Evolutionary conservation across 1,140 invertebrate genomes (phyloP), one percentile per base, ranked within the genome.

Genomic region (Argopecten irradians): DNA sequence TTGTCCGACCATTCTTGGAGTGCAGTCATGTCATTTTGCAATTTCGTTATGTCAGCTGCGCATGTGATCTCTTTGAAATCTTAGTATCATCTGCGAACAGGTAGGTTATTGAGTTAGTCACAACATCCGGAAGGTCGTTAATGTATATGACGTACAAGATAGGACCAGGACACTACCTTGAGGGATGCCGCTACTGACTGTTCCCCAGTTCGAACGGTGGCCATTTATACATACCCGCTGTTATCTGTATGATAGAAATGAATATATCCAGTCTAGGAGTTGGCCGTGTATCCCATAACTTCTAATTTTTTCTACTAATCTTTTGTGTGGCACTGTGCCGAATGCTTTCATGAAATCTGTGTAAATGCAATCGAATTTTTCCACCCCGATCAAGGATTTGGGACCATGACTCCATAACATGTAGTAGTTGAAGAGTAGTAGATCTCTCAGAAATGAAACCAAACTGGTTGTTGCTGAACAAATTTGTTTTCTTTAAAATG

Each of bases 241-340:
- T 46, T 46, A 19, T 14, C 43, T 46, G 1, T 19, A 11, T 2
- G 9, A 16, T 11, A 14, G 22, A 19, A 16, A 46, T 7, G 32
- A 19, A 3, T 19, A 2, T 46, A 46, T 46, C 14, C 43, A 46
- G 2, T 8, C 14, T 14, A 46, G 9, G 13, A 46, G 3, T 19
- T 46, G 13, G 2, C 22, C 19, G 0, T 33, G 11, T 3, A 86
- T 88, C 19, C 89, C 82, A 84, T 84, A 87, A 1, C 35, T 0
- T 87, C 1, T 46, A 3, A 87, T n/a, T 84, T 84, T 87, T 7
- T 34, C 33, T 8, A 82, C 0, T 0, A 90, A 34, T 22, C 89
- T 85, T 39, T 34, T 87, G 41, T 88, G 86, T 3, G 89, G 82
- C 14, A 89, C 88, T 3, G 83, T 84, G 83, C 34, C 83, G 22